phyloP scores from a whole-genome alignment of 1,140 invertebrate genomes.

The Pinna nobilis region DNA sequence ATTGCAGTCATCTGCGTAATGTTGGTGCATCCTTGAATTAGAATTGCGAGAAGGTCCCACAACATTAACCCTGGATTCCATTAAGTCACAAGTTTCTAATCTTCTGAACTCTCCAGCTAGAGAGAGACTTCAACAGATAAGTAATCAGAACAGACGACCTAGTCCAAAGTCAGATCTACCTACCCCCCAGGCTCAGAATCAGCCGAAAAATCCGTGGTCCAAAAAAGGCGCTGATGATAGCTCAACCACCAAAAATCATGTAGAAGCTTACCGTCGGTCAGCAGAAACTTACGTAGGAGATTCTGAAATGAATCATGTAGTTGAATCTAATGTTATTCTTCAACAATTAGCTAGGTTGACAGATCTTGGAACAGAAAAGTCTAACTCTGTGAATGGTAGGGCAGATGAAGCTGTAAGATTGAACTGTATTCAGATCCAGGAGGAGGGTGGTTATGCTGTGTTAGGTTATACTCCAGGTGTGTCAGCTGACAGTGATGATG shows the following conservation, averaged over 20 bases:
- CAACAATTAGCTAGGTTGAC: too few relatives aligned
- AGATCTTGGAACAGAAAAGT: too few relatives aligned
- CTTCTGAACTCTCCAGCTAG: constrained; percentile 48
- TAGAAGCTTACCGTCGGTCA: not conserved
- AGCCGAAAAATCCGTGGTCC: not conserved
- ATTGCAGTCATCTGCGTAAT: too few relatives aligned
- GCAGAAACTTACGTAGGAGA: not conserved
- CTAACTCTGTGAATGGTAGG: too few relatives aligned
- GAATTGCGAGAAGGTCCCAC: too few relatives aligned
- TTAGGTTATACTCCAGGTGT: constrained; percentile 14
- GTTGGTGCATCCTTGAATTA: too few relatives aligned
- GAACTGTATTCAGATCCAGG: constrained; percentile 22
- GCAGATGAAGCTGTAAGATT: too few relatives aligned
- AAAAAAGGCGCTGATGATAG: not conserved
- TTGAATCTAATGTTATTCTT: too few relatives aligned
- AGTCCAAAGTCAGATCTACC: not conserved
- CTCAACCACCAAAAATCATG: not conserved
- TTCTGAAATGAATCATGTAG: not conserved
- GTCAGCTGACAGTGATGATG: not conserved
- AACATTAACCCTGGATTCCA: constrained; percentile 54
- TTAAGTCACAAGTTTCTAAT: constrained; percentile 58
- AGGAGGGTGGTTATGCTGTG: constrained; percentile 28
- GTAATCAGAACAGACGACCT: constrained; percentile 18
- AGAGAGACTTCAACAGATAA: constrained; percentile 39
- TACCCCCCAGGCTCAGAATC: not conserved